Evolutionary conservation across 2,797 vertebrate species (phyloP), one percentile per base, ranked within the genome.

Genomic region (Chelon labrosus): DNA sequence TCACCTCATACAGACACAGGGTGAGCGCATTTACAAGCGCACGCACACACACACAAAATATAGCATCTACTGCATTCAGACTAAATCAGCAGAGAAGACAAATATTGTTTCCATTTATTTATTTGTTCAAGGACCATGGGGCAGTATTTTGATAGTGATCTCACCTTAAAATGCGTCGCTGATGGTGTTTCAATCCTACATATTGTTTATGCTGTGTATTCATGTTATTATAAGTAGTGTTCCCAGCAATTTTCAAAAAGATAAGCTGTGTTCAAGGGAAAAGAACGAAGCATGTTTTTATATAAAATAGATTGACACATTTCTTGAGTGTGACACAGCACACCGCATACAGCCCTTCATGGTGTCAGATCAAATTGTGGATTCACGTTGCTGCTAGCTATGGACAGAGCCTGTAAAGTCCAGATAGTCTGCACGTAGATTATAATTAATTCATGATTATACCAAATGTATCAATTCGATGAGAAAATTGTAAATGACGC

Each of bases 1-100:
- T 84, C 98, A 99, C 91, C 94, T 99, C 92, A 94, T 96, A 82
- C 98, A 98, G 90, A 99, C 97, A 71, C 98, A 99, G 93, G 98
- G 97, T 99, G 73, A 94, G 83, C 66, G 11, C 20, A 42, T 4
- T 19, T 11, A 54, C 41, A 70, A 20, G n/a, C 44, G 53, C 47
- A 51, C 19, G 41, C 37, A 57, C 35, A 46, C 11, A 41, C 17
- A n/a, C 10, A 56, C 60, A 59, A 19, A 1, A 54, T 20, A 12
- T 4, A 54, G 55, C 5, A 7, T 49, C 11, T 20, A 20, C 7
- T 31, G n/a, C n/a, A 38, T n/a, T 54, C 8, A 0, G 46, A 63
- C 7, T 7, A 16, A 42, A 12, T 41, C 35, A 41, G 67, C 1
- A 51, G 7, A 46, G n/a, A 35, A 62, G 0, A 6, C 7, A 13